phyloP scores from a whole-genome alignment of 1,140 invertebrate species.

The Scaptomyza graminum region DNA sequence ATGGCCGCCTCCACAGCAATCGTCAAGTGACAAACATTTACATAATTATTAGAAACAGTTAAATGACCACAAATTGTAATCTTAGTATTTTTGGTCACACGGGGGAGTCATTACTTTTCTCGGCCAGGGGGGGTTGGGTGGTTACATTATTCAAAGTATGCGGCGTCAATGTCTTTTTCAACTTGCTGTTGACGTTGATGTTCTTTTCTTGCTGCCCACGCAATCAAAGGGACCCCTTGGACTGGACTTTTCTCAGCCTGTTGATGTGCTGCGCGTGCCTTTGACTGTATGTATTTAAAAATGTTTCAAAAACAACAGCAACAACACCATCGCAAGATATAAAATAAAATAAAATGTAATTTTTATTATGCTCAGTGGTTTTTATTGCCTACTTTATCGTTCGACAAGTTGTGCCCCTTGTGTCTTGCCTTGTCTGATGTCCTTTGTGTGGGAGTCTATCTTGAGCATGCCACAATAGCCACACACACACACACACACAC shows the following conservation, averaged over 20 bases:
- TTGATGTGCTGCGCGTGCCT: conserved; percentile 67
- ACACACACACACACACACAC: conserved; percentile 36
- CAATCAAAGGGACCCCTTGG: conserved; percentile 58
- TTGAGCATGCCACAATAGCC: conserved; percentile 33
- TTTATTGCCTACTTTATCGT: conserved; percentile 81
- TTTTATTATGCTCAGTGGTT: conserved; percentile 81
- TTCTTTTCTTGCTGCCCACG: conserved; percentile 46
- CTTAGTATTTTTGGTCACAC: conserved; percentile 52
- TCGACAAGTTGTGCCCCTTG: conserved; percentile 65
- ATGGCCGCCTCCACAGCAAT: conserved; percentile 47
- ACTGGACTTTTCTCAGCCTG: conserved; percentile 40
- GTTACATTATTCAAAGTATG: conserved; percentile 64
- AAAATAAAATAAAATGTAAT: conserved; percentile 83
- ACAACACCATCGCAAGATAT: conserved; percentile 56
- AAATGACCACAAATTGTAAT: conserved; percentile 79
- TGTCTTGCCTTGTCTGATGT: conserved; percentile 73
- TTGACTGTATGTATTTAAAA: conserved; percentile 75
- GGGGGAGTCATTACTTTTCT: conserved; percentile 65
- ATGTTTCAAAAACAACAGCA: conserved; percentile 42
- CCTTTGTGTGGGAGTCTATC: conserved; percentile 8
- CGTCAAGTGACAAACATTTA: conserved; percentile 71
- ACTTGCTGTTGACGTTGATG: conserved; percentile 8
- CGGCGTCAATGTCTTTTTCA: conserved; percentile 32
- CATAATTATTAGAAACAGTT: conserved; percentile 83
- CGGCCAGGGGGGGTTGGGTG: background rate